Conservation (phyloP, 2,113 vertebrate species). For the Ceyx cyanopectus region DNA sequence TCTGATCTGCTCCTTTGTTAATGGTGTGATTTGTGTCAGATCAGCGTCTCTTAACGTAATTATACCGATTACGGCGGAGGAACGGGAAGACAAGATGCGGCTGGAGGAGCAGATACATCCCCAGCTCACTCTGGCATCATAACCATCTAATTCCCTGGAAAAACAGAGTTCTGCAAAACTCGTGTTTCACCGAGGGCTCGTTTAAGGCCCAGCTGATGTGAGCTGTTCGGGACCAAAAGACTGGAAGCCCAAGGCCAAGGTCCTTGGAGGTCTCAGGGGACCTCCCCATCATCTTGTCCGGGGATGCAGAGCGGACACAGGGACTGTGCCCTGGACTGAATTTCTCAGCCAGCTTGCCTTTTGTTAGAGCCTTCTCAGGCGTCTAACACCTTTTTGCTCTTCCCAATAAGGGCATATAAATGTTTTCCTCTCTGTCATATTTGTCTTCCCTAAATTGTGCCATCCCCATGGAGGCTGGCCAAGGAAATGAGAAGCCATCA, state of each 20-base stretch:
- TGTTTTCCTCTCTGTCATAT: slow-evolving; percentile 27
- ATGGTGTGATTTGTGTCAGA: slow-evolving; percentile 23
- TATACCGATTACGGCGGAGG: neutral
- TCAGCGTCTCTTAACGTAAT: neutral
- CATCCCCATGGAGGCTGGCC: slow-evolving; percentile 9
- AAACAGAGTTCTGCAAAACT: neutral
- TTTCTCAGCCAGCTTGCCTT: neutral
- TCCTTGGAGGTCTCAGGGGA: accelerated
- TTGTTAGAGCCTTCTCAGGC: neutral
- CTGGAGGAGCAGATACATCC: neutral
- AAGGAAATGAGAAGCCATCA: slow-evolving; percentile 43
- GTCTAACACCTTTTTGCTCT: neutral
- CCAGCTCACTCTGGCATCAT: accelerated
- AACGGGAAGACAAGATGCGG: neutral
- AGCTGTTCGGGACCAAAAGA: neutral
- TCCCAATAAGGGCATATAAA: neutral
- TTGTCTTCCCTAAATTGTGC: slow-evolving; percentile 22
- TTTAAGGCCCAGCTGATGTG: neutral
- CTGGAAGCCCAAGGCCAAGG: neutral
- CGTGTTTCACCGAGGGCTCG: accelerated
- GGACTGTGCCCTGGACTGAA: neutral
- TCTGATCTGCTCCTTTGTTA: slow-evolving; percentile 16
- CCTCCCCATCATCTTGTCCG: neutral
- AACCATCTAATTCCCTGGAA: neutral
- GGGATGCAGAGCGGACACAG: neutral